Percentiles rank a stretch among this genome's conserved stretches.
phyloP scores from a whole-genome alignment of 2,113 vertebrate species.

The Myiozetetes cayanensis region DNA sequence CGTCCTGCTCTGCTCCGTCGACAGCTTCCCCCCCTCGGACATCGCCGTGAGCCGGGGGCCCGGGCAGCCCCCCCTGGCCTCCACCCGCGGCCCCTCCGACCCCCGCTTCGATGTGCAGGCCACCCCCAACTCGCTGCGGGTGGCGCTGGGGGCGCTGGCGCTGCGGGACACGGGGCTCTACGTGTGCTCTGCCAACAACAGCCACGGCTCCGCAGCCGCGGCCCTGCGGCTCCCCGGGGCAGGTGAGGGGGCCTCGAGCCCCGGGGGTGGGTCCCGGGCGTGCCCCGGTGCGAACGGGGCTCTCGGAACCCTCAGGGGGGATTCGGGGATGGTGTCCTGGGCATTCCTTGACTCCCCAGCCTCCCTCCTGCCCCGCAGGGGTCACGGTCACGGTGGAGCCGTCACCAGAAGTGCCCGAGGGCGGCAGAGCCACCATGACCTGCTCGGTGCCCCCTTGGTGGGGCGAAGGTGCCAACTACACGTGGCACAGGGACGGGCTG shows the following conservation, averaged over 20 bases:
- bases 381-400: conserved; percentile 34
- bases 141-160: conserved; percentile 18
- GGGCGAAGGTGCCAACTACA: conserved; percentile 37
- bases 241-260: conserved; percentile 29
- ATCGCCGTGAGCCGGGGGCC: conserved; percentile 12
- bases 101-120: background rate
- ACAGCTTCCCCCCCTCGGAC: conserved; percentile 62
- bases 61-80: background rate
- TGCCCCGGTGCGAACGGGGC: accelerated
- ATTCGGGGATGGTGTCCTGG: background rate
- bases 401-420: conserved; percentile 61
- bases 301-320: background rate
- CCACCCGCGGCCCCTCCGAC: accelerated
- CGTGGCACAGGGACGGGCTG: conserved; percentile 68
- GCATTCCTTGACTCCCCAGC: accelerated
- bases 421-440: conserved; percentile 49
- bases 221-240: background rate
- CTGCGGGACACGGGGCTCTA: background rate
- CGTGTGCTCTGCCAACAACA: conserved; percentile 65
- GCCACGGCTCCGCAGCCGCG: background rate
- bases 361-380: conserved; percentile 16
- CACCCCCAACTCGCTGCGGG: conserved; percentile 52
- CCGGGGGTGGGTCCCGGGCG: accelerated
- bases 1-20: conserved; percentile 63
- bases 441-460: conserved; percentile 17